Evolutionary conservation across 2,888 invertebrate species (phyloP).

Genomic region (Oxycera nigricornis): DNA sequence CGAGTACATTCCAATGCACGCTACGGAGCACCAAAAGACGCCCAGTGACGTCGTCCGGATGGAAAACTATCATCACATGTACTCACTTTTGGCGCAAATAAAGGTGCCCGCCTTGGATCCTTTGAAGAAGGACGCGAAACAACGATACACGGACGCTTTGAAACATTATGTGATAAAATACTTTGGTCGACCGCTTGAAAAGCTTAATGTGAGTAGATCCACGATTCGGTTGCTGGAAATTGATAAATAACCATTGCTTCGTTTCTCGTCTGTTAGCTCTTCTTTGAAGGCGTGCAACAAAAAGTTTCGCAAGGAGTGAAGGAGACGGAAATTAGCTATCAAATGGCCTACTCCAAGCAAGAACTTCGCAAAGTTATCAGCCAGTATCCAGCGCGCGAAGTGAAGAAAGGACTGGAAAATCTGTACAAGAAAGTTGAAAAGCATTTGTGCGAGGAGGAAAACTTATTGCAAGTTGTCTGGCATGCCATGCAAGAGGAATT

Average conservation of each 20-base stretch:
- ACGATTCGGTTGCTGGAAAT: conserved; percentile 1
- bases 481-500: conserved; percentile 99
- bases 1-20: conserved; percentile 79
- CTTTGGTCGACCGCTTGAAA: conserved; percentile 92
- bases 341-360: conserved; percentile 96
- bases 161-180: conserved; percentile 91
- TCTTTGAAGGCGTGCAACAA: conserved; percentile 96
- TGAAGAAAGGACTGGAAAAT: conserved; percentile 90
- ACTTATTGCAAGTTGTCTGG: conserved; percentile 95
- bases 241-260: conserved; percentile 27
- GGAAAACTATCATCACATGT: conserved; percentile 96
- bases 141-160: conserved; percentile 87
- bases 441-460: conserved; percentile 94
- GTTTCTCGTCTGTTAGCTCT: conserved; percentile 70
- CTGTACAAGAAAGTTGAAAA: conserved; percentile 97
- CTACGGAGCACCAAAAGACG: conserved; percentile 86
- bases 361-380: conserved; percentile 93
- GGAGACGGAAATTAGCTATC: conserved; percentile 96
- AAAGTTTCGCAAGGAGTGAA: conserved; percentile 94
- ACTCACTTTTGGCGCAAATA: conserved; percentile 83
- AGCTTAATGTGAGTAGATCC: conserved; percentile 74
- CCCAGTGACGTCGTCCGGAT: conserved; percentile 91
- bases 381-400: conserved; percentile 92
- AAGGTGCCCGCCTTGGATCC: conserved; percentile 89
- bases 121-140: conserved; percentile 88